Evolutionary conservation across 1,140 invertebrate genomes (phyloP), one percentile per base, ranked within the genome.

Genomic region (Drosophila watanabei): DNA sequence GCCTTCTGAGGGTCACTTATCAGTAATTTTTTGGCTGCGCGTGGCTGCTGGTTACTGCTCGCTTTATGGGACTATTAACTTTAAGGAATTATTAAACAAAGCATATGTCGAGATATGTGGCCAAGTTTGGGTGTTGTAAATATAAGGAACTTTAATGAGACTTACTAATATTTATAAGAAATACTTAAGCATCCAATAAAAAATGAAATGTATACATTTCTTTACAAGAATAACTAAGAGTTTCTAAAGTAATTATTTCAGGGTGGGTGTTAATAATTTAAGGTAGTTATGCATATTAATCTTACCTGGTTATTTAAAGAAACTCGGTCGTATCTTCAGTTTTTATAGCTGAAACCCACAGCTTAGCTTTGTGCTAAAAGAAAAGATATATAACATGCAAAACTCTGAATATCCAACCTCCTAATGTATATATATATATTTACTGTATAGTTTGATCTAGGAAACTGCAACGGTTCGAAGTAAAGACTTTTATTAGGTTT

Each of bases 1-100:
- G 78, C 78, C 18, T 80, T 72, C 16, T 80, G 43, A 73, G 3
- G 2, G 9, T 11, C 4, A 3, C 54, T 39, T 24, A 56, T 56
- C 54, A 6, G 20, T n/a, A 0, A 6, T 6, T 24, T 20, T 16
- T 35, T 24, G 6, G 28, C 24, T 24, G 24, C 24, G 24, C 24
- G 24, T 24, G 24, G 24, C 24, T 24, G 24, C 4, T 2, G 32
- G 35, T 16, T 14, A 11, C 1, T 61, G 10, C 8, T 14, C n/a
- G 51, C 10, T 9, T 51, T 30, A 30, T 30, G 10, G 28, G 18
- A n/a, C 24, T 49, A n/a, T 13, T 14, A 2, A 52, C n/a, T 14
- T 54, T 1, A 4, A 2, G 11, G 11, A 33, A 35, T 54, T 20
- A 54, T 20, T 18, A 49, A 28, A 43, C 18, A 20, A 14, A 9